phyloP scores from a whole-genome alignment of 2,888 invertebrate species.

The Heterodera filipjevi region DNA sequence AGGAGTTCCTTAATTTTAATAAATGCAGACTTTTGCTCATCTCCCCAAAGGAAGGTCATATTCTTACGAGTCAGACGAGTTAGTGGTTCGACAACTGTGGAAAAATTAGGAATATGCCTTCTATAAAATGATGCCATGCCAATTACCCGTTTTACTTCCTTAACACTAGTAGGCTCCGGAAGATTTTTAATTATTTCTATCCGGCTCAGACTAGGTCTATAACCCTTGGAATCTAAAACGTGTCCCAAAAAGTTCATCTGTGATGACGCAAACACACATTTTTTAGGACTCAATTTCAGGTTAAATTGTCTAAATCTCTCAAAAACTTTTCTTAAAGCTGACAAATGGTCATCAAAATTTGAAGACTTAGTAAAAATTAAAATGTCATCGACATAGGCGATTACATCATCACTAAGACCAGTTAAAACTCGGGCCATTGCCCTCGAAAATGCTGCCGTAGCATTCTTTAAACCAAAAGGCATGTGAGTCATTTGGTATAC shows the following conservation, averaged over 20 bases:
- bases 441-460: slow-evolving; percentile 30
- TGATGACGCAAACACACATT: slow-evolving; percentile 32
- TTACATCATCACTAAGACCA: slow-evolving; percentile 25
- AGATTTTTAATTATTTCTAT: slow-evolving; percentile 35
- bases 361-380: slow-evolving; percentile 15
- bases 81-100: slow-evolving; percentile 42
- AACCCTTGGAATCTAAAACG: slow-evolving; percentile 26
- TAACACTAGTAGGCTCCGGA: slow-evolving; percentile 38
- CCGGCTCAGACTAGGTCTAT: slow-evolving; percentile 35
- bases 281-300: slow-evolving; percentile 40
- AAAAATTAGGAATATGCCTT: slow-evolving; percentile 38
- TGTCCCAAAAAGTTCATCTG: slow-evolving; percentile 41
- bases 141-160: slow-evolving; percentile 42
- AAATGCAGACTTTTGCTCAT: slow-evolving; percentile 22
- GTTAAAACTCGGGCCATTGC: slow-evolving; percentile 30
- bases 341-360: slow-evolving; percentile 18
- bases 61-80: slow-evolving; percentile 46
- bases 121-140: slow-evolving; percentile 46
- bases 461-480: slow-evolving; percentile 41
- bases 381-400: slow-evolving; percentile 34
- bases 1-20: neutral
- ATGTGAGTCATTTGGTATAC: slow-evolving; percentile 41
- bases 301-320: slow-evolving; percentile 27
- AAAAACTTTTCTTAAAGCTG: neutral
- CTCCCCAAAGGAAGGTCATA: slow-evolving; percentile 41